Percentiles rank a stretch among this genome's conserved stretches.
Conservation (phyloP, 2,113 vertebrate species). For the Tachycineta bicolor region DNA sequence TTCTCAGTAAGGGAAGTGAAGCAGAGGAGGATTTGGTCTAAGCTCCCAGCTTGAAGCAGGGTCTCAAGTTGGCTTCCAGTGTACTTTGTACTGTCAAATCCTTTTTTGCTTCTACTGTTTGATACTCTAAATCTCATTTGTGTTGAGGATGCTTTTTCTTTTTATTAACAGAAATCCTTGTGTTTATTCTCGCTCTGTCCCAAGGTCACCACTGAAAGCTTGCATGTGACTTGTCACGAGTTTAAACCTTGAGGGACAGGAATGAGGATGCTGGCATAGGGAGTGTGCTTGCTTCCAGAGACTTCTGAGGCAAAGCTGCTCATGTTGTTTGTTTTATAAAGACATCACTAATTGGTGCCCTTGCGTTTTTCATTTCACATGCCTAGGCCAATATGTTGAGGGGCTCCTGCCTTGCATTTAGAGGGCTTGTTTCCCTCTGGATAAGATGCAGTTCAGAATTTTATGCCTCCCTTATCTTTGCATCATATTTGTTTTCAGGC, state of each 20-base stretch:
- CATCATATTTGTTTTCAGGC: fast-evolving
- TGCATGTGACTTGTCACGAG: background rate
- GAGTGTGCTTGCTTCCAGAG: background rate
- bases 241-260: background rate
- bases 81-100: background rate
- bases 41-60: background rate
- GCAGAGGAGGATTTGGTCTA: background rate
- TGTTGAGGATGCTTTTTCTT: background rate
- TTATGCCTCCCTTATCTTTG: background rate
- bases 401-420: background rate
- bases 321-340: background rate
- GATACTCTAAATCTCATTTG: background rate
- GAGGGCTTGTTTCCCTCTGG: background rate
- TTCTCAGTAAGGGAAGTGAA: background rate
- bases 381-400: background rate
- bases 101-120: background rate
- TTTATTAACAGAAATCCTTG: background rate
- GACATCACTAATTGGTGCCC: background rate
- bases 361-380: background rate
- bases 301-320: background rate
- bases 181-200: background rate
- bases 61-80: background rate
- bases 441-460: background rate
- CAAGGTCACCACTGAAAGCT: background rate
- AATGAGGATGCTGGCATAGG: background rate